Base-by-base conservation (phyloP, 1,140 invertebrate species). In the Platyura marginata region DNA sequence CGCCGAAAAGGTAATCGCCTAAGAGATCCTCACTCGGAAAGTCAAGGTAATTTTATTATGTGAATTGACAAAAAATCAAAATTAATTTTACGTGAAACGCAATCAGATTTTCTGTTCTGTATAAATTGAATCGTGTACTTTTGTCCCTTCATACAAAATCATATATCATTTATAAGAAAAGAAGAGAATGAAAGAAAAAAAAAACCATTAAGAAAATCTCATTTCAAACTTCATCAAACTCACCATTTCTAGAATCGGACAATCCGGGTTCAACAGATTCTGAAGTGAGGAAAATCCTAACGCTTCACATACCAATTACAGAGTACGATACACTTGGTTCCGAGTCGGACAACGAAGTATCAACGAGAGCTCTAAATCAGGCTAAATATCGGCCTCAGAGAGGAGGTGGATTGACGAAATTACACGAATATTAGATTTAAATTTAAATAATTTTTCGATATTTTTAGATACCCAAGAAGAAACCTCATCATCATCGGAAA, bases 231-330 rank as follows among this genome's bases (percentile, higher is more conserved):
- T 54, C 57, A 60, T 60, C 58, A 56, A 55, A 61, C 55, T 55
- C 54, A 61, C 56, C 6, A 29, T 66, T 78, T 78, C 62, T 77
- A 79, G 79, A 84, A 67, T 82, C 79, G 63, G 79, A 82, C 72
- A 84, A 84, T 71, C 70, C 81, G 69, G 79, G 79, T 59, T 82
- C 79, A 59, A 82, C 80, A 67, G 80, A 83, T 69, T 82, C 79
- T 59, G 80, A 83, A 68, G 79, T 83, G 67, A 83, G 81, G 76
- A 81, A 82, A 74, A 83, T 84, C 72, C 63, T 83, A 75, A 81
- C 79, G 54, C 75, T 84, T 63, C 79, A 83, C 73, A 78, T 83
- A 70, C 79, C 80, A 67, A 84, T 82, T 78, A 81, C 79, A 74
- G 79, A 84, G 66, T 83, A 84, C 68, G 79, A 84, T 61, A 80